Evolutionary conservation across 2,797 vertebrate genomes (phyloP), one percentile per base, ranked within the genome.

Genomic region (Mallotus villosus): DNA sequence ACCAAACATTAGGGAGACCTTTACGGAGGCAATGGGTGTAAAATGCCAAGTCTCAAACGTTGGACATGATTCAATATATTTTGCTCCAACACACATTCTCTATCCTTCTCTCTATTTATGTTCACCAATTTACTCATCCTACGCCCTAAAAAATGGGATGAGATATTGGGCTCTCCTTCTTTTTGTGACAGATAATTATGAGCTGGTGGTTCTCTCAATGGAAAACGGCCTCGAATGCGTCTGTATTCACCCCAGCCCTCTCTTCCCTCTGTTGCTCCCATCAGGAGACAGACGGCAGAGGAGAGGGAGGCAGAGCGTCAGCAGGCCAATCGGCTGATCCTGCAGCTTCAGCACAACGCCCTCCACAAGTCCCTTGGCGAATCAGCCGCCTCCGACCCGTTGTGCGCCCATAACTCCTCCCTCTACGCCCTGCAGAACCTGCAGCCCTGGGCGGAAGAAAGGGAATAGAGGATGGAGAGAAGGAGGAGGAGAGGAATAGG

Each of bases 351-450:
- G 89, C 96, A 97, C 77, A 96, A 97, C 81, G 95, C 95, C 82
- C 94, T 98, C 70, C 95, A 97, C 74, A 96, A 98, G 90, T 95
- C 94, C 63, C 92, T 98, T 78, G 88, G 91, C 68, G 92, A 95
- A 87, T 94, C 95, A 70, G 91, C 95, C 83, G 93, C 93, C 27
- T 93, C 92, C 37, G 97, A 99, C 89, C 95, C 96, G 1, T 94
- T 98, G 73, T 98, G 97, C 84, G 90, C 96, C 76, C 97, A 98
- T 85, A 99, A 99, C 91, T 95, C 97, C 82, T 99, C 97, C 46
- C 94, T 99, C 78, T 98, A 95, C 9, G 97, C 97, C 80, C 92
- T 99, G 87, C 97, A 99, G 94, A 98, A 97, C 91, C 93, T 98
- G 73, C 97, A 99, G 85, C 97, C 97, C 49, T 99, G 97, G 97